These are phyloP conservation scores for Anthoscopus minutus DNA, from an alignment of 2,113 vertebrate genomes.

Conservation along the genomic window DNA sequence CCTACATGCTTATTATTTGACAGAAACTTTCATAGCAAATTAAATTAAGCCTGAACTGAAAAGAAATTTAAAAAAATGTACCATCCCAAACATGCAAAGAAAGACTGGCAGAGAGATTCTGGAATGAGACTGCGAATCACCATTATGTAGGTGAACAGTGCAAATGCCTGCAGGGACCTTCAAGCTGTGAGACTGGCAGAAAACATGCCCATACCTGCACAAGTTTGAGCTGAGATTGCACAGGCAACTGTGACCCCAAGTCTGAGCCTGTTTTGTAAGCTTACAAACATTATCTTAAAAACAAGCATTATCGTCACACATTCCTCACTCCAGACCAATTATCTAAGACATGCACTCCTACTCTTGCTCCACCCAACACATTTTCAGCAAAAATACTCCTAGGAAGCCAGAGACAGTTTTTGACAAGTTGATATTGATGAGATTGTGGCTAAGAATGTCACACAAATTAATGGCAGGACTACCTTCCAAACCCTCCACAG, in stretches of 20 bases:
- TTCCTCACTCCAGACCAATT: not conserved
- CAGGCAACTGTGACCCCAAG: not conserved
- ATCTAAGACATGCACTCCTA: not conserved
- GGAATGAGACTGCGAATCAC: not conserved
- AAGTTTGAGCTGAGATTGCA: not conserved
- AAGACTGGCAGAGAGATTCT: not conserved
- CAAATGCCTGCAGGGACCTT: not conserved
- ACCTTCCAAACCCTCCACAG: not conserved
- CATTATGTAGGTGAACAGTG: not conserved
- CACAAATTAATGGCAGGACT: not conserved
- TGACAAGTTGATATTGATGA: not conserved
- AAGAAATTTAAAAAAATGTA: not conserved
- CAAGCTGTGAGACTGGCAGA: not conserved
- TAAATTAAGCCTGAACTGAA: not conserved
- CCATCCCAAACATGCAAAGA: not conserved
- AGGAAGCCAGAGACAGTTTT: not conserved
- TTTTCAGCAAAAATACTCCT: not conserved
- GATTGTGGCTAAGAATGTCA: not conserved
- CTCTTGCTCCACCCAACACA: not conserved
- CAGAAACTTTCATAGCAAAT: not conserved
- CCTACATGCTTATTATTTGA: not conserved
- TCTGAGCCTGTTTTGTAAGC: not conserved
- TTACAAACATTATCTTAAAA: not conserved
- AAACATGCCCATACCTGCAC: not conserved
- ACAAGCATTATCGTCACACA: not conserved